Base-by-base conservation (phyloP, 2,888 invertebrate species). In the Seira musarum region DNA sequence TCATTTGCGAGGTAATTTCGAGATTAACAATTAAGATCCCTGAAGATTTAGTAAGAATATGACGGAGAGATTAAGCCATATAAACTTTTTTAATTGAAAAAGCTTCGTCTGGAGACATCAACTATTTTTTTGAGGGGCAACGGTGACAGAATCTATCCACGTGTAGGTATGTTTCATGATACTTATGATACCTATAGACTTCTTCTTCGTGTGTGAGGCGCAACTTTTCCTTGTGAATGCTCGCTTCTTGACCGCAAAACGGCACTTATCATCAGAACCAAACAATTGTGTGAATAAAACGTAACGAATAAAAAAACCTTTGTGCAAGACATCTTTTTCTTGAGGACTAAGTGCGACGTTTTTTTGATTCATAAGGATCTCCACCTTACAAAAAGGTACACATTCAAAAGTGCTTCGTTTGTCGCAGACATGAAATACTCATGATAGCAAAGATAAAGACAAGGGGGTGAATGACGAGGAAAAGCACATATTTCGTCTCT, bases 161-260 rank as follows among this genome's bases (percentile, higher is more conserved):
- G n/a, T n/a, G n/a, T n/a, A n/a, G n/a, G n/a, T n/a, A n/a, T n/a
- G n/a, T n/a, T n/a, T n/a, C n/a, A n/a, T n/a, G n/a, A n/a, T n/a
- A n/a, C n/a, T n/a, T n/a, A n/a, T n/a, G n/a, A n/a, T n/a, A n/a
- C n/a, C n/a, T n/a, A n/a, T n/a, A n/a, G n/a, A n/a, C n/a, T n/a
- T n/a, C n/a, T n/a, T n/a, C n/a, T n/a, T n/a, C n/a, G n/a, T n/a
- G n/a, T n/a, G n/a, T n/a, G n/a, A n/a, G n/a, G n/a, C n/a, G n/a
- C 53, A 13, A 40, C 40, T 40, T 40, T 40, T 17, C 15, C 53
- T 24, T 64, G 57, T 60, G 53, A 30, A 30, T 30, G 15, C 53
- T 61, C n/a, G 70, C 66, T 79, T 79, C 68, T 53, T 79, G 79
- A 79, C 79, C 79, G 72, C 67, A 79, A 79, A 79, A 77, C 73